Evolutionary conservation across 1,140 invertebrate genomes (phyloP).

Genomic region (Chionoecetes opilio): DNA sequence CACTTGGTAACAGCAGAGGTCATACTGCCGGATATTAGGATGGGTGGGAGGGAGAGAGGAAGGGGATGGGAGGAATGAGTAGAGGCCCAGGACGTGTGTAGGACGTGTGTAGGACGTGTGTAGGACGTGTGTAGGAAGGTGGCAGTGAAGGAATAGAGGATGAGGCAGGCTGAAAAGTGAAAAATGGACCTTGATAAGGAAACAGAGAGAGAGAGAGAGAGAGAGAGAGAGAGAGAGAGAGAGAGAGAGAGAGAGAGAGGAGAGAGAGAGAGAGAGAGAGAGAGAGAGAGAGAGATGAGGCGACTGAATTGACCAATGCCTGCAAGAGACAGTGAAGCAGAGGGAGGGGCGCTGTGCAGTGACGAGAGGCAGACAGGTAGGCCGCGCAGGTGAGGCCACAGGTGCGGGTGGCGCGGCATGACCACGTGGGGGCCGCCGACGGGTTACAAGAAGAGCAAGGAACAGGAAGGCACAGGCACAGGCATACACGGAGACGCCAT

Average conservation of each 20-base stretch:
- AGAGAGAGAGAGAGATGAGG: neutral
- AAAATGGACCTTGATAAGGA: neutral
- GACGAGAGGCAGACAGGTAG: conserved; percentile 6
- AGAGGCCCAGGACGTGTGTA: neutral
- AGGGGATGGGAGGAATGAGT: neutral
- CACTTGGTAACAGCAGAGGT: conserved; percentile 51
- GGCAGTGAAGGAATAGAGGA: neutral
- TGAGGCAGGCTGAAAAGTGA: neutral
- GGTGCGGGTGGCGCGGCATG: conserved; percentile 15
- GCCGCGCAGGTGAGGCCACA: conserved; percentile 22
- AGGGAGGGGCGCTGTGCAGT: conserved; percentile 22
- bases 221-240: neutral
- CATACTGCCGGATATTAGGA: neutral
- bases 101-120: neutral
- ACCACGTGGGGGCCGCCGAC: neutral
- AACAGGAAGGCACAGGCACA: neutral
- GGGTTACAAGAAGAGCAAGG: neutral
- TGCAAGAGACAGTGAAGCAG: neutral
- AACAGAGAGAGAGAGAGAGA: neutral
- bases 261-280: neutral
- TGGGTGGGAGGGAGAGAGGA: neutral
- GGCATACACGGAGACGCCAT: neutral
- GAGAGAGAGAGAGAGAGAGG: neutral
- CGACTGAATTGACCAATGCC: neutral
- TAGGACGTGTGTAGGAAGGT: conserved; percentile 10